These are phyloP conservation scores for Dicyema japonicum DNA, from an alignment of 1,140 invertebrate genomes.

Conservation along the genomic window DNA sequence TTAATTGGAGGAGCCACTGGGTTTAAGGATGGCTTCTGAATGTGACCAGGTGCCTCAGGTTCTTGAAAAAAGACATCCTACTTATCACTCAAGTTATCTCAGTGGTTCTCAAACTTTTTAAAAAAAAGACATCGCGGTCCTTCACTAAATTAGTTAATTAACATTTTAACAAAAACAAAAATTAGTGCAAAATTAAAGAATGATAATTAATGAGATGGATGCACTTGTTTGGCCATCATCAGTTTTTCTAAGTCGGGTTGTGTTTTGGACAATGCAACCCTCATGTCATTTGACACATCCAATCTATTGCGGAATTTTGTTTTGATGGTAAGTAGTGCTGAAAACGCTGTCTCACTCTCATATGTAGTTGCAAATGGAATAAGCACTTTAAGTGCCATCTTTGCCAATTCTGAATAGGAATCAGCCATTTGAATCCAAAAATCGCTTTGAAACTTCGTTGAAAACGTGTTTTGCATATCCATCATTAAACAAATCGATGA, in stretches of 20 bases:
- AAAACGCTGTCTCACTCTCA: slow-evolving; percentile 1
- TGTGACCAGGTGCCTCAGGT: too few relatives aligned
- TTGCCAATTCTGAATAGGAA: background rate
- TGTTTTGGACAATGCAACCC: slow-evolving; percentile 1
- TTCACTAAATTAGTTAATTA: too few relatives aligned
- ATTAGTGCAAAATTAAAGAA: background rate
- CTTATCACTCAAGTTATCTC: too few relatives aligned
- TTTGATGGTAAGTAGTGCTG: background rate
- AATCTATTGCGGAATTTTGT: background rate
- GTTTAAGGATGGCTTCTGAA: too few relatives aligned
- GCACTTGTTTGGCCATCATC: background rate
- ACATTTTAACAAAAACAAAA: too few relatives aligned
- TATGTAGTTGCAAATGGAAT: slow-evolving; percentile 1
- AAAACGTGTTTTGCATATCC: slow-evolving; percentile 1
- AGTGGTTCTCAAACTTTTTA: too few relatives aligned
- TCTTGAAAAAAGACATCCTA: too few relatives aligned
- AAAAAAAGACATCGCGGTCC: too few relatives aligned
- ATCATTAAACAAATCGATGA: slow-evolving; percentile 1
- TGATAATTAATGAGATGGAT: slow-evolving; percentile 1
- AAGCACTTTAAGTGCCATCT: background rate
- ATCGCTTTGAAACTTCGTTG: background rate
- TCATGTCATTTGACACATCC: background rate
- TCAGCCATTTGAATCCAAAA: background rate
- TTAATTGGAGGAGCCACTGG: too few relatives aligned
- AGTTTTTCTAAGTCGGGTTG: background rate